phyloP scores from a whole-genome alignment of 2,113 vertebrate species.

The Eublepharis macularius region DNA sequence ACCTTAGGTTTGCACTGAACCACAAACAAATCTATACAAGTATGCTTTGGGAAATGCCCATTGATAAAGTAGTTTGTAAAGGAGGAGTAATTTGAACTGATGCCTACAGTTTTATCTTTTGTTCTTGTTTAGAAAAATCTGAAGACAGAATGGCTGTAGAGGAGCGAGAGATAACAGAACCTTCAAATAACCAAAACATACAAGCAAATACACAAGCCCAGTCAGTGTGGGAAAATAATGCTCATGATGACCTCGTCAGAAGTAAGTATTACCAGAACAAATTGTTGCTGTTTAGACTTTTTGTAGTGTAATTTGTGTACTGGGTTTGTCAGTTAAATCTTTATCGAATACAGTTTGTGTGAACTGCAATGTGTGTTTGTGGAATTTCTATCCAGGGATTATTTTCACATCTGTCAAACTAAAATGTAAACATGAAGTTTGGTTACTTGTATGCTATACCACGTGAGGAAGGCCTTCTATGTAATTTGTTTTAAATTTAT shows the following conservation, averaged over 20 bases:
- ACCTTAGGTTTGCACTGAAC: conserved; percentile 36
- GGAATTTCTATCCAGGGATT: conserved; percentile 49
- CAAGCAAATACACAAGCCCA: conserved; percentile 73
- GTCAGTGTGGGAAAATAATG: conserved; percentile 71
- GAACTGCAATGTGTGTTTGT: conserved; percentile 26
- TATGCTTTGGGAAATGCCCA: conserved; percentile 40
- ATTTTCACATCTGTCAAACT: conserved; percentile 38
- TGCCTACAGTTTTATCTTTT: conserved; percentile 30
- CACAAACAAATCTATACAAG: conserved; percentile 11
- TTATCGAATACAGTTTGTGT: conserved; percentile 54
- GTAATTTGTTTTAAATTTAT: conserved; percentile 1
- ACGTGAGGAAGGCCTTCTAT: not conserved
- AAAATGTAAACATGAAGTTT: conserved; percentile 16
- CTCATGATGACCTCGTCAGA: conserved; percentile 83
- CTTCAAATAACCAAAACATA: conserved; percentile 67
- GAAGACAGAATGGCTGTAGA: conserved; percentile 64
- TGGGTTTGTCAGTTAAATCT: conserved; percentile 48
- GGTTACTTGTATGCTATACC: not conserved
- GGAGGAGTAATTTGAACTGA: conserved; percentile 1
- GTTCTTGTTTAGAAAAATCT: conserved; percentile 78
- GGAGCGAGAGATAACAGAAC: conserved; percentile 63
- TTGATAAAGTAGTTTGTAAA: conserved; percentile 16
- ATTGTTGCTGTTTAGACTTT: conserved; percentile 44
- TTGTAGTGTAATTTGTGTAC: not conserved
- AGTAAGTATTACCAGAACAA: conserved; percentile 83